Percentiles rank a stretch among this genome's conserved stretches.
phyloP scores from a whole-genome alignment of 2,113 vertebrate species.

The Litocranius walleri region DNA sequence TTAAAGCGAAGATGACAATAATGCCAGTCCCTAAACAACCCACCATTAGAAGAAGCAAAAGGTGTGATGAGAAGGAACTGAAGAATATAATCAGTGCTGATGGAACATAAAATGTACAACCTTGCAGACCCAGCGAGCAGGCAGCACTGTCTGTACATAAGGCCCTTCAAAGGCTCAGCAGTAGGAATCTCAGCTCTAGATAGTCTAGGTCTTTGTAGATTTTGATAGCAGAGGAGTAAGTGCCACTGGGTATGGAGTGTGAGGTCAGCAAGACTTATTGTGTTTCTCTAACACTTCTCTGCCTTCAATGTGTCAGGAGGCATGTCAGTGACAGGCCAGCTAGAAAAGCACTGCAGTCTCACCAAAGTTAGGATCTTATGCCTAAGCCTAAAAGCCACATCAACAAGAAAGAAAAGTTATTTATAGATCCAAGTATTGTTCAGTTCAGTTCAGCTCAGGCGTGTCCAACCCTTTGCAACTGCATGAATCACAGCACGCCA shows the following conservation, averaged over 20 bases:
- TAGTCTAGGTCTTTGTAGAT: not conserved
- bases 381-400: not conserved
- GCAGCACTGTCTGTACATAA: not conserved
- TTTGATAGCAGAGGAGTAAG: not conserved
- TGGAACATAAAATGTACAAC: not conserved
- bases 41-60: not conserved
- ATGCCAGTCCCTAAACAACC: not conserved
- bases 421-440: not conserved
- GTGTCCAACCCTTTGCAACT: too few species aligned
- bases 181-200: not conserved
- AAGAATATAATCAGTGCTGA: not conserved
- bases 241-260: not conserved
- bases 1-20: not conserved
- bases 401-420: not conserved
- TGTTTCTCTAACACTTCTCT: not conserved
- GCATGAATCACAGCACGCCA: fast-evolving
- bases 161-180: not conserved
- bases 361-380: not conserved
- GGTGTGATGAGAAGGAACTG: not conserved
- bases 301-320: not conserved
- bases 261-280: not conserved
- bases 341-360: not conserved
- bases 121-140: not conserved
- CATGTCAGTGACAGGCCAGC: not conserved
- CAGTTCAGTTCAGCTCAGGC: too few species aligned